These are phyloP conservation scores for Leptogaster cylindrica DNA, from an alignment of 2,888 invertebrate species.

Conservation along the genomic window DNA sequence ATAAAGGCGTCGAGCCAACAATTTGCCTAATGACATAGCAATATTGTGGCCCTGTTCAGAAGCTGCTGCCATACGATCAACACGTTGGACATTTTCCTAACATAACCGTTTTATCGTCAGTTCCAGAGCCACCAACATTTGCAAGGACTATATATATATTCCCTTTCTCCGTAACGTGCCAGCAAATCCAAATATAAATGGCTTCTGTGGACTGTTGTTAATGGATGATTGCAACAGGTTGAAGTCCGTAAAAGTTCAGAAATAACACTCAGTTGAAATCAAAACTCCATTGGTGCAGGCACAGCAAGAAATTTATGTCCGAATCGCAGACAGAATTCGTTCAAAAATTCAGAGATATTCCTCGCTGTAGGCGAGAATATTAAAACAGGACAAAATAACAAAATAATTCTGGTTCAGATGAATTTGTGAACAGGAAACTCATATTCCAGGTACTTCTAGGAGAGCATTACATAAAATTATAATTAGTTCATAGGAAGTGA, in stretches of 20 bases:
- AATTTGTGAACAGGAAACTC: too few species aligned
- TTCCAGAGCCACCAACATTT: not conserved
- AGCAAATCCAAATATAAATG: constrained; percentile 30
- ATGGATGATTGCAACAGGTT: constrained; percentile 18
- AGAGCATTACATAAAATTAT: too few species aligned
- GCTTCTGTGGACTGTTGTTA: constrained; percentile 32
- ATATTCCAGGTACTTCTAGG: too few species aligned
- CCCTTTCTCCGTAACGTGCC: not conserved
- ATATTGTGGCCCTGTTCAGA: constrained; percentile 28
- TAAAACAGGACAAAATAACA: too few species aligned
- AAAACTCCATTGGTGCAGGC: too few species aligned
- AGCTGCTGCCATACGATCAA: constrained; percentile 34
- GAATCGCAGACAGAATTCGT: too few species aligned
- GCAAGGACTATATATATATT: not conserved
- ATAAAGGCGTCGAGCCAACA: constrained; percentile 36
- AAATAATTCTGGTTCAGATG: too few species aligned
- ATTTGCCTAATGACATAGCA: constrained; percentile 42
- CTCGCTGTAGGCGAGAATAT: too few species aligned
- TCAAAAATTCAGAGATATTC: too few species aligned
- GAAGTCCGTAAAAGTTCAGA: constrained; percentile 15
- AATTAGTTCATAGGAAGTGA: too few species aligned
- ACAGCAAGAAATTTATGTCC: too few species aligned
- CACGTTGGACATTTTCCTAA: constrained; percentile 39
- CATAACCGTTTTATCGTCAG: constrained; percentile 27
- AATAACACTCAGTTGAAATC: not conserved